Evolutionary conservation across 2,113 vertebrate species (phyloP).

Genomic region (Dasyurus viverrinus): DNA sequence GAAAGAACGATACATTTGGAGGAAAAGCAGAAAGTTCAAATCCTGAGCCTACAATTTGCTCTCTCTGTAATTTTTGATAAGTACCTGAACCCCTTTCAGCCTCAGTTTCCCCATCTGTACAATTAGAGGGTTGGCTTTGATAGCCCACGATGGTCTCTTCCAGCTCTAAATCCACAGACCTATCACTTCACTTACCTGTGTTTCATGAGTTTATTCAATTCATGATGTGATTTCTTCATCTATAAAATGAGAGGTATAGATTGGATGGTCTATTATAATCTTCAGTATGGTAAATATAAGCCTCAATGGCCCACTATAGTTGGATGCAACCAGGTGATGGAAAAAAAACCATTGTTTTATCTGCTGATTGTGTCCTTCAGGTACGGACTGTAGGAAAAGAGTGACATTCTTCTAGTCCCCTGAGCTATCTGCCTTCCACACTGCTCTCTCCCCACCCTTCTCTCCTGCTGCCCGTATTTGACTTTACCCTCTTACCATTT

Average conservation of each 20-base stretch:
- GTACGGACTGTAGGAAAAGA: constrained; percentile 26
- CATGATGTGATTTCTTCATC: not conserved
- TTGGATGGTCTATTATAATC: not conserved
- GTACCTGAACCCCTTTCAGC: not conserved
- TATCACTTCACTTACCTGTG: not conserved
- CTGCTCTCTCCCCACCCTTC: constrained; percentile 25
- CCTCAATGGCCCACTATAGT: not conserved
- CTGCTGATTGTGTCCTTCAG: constrained; percentile 55
- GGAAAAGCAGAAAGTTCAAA: not conserved
- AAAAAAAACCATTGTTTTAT: constrained; percentile 45
- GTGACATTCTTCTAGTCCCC: constrained; percentile 31
- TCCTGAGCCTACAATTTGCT: not conserved
- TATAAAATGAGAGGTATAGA: not conserved
- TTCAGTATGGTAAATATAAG: not conserved
- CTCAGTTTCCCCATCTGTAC: not conserved
- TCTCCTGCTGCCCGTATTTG: constrained; percentile 30
- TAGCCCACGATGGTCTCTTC: not conserved
- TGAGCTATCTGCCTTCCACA: not conserved
- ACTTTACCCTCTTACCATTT: constrained; percentile 54
- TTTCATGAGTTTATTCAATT: not conserved
- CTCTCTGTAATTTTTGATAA: not conserved
- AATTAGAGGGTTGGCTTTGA: not conserved
- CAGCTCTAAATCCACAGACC: not conserved
- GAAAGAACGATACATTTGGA: not conserved
- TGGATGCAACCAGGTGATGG: constrained; percentile 39